Base-by-base conservation (phyloP, 2,113 vertebrate genomes). In the Nicator chloris region DNA sequence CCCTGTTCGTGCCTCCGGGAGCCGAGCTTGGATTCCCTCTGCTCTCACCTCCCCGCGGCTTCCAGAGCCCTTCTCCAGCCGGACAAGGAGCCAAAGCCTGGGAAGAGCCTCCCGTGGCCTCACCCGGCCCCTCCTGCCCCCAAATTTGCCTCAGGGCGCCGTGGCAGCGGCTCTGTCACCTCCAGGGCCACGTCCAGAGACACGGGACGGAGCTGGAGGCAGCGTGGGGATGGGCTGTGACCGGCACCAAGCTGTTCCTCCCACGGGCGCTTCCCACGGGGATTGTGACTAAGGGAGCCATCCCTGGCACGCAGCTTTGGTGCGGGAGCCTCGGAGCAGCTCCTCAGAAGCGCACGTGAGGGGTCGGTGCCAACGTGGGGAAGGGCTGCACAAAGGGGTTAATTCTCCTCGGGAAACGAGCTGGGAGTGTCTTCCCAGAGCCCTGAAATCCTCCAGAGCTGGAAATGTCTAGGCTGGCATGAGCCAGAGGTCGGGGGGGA, bases 191-290 rank as follows among this genome's bases (percentile, higher is more conserved):
- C 2, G 0, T 40, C 51, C 61, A 11, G 71, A 24, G 54, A 2
- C 26, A 6, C 3, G 8, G 51, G 53, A 5, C 15, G 70, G 15
- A 31, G 39, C 50, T 0, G 6, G 33, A 65, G 75, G 89, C 51
- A 37, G 79, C 60, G 60, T 73, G 49, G 84, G 4, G 6, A 13
- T 15, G 3, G 7, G 81, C 27, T 47, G 20, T 72, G 93, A 76
- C 71, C 79, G 66, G 42, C 69, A 56, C 24, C 87, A 11, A 91
- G 96, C 94, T 90, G 89, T 86, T 83, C 80, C 80, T 86, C 96
- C 96, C 94, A 91, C 93, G 54, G 72, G 89, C 81, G 80, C 95
- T 59, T 86, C 95, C 93, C 89, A 96, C 92, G 2, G 86, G 33
- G 27, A n/a, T 1, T 8, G 26, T 95, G 96, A 96, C 87, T 92